These are phyloP conservation scores for Enteromius anoplus DNA, from an alignment of 2,797 vertebrate genomes.

Conservation along the genomic window DNA sequence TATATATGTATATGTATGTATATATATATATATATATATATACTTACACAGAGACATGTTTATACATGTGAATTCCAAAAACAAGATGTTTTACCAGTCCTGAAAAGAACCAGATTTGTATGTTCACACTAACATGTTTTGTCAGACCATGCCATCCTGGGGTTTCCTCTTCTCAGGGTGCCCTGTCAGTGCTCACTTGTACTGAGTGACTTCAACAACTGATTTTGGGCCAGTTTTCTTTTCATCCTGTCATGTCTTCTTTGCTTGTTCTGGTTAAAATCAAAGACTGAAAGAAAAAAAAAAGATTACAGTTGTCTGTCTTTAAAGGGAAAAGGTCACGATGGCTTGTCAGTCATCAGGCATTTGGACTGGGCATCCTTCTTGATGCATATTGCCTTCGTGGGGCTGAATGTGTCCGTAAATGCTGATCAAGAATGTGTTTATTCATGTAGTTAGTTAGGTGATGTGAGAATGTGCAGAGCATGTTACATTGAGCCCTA, in stretches of 20 bases:
- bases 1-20: constrained; percentile 58
- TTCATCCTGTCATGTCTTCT: constrained; percentile 30
- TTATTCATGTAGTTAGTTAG: constrained; percentile 36
- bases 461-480: constrained; percentile 36
- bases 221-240: constrained; percentile 48
- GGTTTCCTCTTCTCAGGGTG: constrained; percentile 77
- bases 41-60: constrained; percentile 24
- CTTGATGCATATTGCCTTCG: constrained; percentile 36
- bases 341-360: constrained; percentile 28
- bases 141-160: constrained; percentile 66
- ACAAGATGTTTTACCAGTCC: constrained; percentile 39
- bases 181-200: constrained; percentile 72
- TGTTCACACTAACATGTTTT: constrained; percentile 38
- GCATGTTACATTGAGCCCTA: constrained; percentile 42
- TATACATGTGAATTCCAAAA: constrained; percentile 39
- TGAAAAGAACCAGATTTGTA: constrained; percentile 40
- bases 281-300: constrained; percentile 4
- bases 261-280: constrained; percentile 32
- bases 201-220: constrained; percentile 50
- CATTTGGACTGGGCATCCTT: constrained; percentile 6
- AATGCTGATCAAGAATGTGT: constrained; percentile 45
- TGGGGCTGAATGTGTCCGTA: constrained; percentile 37
- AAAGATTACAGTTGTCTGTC: background rate
- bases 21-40: constrained; percentile 61
- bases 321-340: constrained; percentile 4